A percentile compares a stretch with the other conserved stretches of the same genome.
Evolutionary conservation across 1,140 invertebrate species (phyloP).

Genomic region (Harlomillsia oculata): DNA sequence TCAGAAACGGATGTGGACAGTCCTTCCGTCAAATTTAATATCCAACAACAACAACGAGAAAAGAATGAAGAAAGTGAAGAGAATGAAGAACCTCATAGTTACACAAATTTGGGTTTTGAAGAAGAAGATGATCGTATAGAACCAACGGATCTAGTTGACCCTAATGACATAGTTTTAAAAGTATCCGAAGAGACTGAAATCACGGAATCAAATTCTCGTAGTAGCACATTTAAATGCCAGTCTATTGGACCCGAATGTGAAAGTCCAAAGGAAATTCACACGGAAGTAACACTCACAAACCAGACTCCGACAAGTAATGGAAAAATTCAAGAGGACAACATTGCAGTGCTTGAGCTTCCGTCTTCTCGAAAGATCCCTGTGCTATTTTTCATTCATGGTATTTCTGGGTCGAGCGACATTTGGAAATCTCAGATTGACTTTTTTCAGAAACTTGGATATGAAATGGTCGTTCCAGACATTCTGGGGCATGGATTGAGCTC

Average conservation of each 20-base stretch:
- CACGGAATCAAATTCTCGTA: neutral
- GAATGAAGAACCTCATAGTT: neutral
- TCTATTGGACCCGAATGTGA: neutral
- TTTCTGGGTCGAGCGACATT: slow-evolving; percentile 58
- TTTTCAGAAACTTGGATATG: slow-evolving; percentile 53
- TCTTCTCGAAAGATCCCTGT: slow-evolving; percentile 43
- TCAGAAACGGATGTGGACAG: neutral
- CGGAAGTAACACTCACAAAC: neutral
- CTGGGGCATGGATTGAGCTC: slow-evolving; percentile 62
- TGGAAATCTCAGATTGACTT: slow-evolving; percentile 55
- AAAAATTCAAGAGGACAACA: too few relatives aligned
- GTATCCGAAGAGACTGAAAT: neutral
- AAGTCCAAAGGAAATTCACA: neutral
- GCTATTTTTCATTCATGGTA: slow-evolving; percentile 62
- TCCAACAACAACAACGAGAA: neutral
- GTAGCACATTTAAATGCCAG: neutral
- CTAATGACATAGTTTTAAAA: neutral
- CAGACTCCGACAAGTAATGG: neutral
- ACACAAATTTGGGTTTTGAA: slow-evolving; percentile 27
- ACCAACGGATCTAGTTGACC: neutral
- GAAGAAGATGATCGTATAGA: slow-evolving; percentile 3
- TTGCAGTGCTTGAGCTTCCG: too few relatives aligned
- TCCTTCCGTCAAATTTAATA: neutral
- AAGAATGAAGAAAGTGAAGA: neutral
- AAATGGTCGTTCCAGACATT: slow-evolving; percentile 59